A percentile compares a stretch with the other conserved stretches of the same genome.
Evolutionary conservation across 1,140 invertebrate genomes (phyloP).

Genomic region (Solenopsis invicta): DNA sequence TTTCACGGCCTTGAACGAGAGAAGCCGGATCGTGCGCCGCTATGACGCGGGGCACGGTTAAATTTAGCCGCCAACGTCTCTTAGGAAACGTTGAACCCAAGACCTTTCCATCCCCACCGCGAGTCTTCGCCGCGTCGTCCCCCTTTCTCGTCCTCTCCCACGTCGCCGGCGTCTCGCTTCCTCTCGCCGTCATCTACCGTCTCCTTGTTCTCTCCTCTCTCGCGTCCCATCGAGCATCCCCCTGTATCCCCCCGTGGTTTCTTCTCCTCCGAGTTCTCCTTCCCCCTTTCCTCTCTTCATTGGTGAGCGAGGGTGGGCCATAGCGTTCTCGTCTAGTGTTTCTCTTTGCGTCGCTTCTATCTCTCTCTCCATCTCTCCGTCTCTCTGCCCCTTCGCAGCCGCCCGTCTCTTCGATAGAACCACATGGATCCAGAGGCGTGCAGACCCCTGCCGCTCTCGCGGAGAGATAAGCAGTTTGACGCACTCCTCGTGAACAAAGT

Average conservation of each 20-base stretch:
- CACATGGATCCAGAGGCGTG: constrained; percentile 19
- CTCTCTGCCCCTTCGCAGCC: neutral
- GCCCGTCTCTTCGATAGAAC: constrained; percentile 52
- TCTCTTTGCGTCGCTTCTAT: constrained; percentile 36
- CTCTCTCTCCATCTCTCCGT: neutral
- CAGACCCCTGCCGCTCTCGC: constrained; percentile 32
- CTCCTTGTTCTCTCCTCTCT: neutral
- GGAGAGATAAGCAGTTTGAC: constrained; percentile 65
- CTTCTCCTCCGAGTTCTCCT: neutral
- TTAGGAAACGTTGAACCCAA: constrained; percentile 80
- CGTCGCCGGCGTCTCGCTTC: neutral
- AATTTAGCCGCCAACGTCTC: constrained; percentile 78
- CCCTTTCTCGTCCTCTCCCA: neutral
- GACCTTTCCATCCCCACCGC: constrained; percentile 70
- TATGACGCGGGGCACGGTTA: constrained; percentile 73
- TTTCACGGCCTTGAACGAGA: constrained; percentile 63
- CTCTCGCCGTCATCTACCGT: neutral
- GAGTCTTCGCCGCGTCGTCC: neutral
- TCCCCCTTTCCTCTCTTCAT: neutral
- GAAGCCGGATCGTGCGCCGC: constrained; percentile 66
- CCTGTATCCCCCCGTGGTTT: constrained; percentile 31
- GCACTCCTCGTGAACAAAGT: constrained; percentile 62
- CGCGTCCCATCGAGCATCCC: neutral
- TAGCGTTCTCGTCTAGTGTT: constrained; percentile 45
- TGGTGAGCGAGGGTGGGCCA: constrained; percentile 46